Conservation (phyloP, 1,140 invertebrate genomes). For the Lasaia peninsularis region DNA sequence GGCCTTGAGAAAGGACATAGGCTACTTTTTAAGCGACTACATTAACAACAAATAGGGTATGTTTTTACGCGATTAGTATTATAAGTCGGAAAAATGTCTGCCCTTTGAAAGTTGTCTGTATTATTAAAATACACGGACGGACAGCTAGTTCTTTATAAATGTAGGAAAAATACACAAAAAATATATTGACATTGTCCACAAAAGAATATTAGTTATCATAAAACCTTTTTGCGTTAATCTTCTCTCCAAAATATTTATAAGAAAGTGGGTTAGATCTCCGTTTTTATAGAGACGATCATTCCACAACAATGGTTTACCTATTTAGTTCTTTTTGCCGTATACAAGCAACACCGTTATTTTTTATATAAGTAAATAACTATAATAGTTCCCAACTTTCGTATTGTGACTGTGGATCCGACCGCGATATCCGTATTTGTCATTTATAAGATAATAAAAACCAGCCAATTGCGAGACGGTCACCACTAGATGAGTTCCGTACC, state of each 20-base stretch:
- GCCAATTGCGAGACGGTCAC: no score
- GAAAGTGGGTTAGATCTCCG: slow-evolving; percentile 35
- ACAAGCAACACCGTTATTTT: slow-evolving; percentile 2
- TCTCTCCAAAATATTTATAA: slow-evolving; percentile 21
- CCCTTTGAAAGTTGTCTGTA: no score
- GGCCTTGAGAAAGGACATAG: no score
- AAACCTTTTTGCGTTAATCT: slow-evolving; percentile 8
- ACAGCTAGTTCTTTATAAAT: no score
- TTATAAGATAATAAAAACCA: not conserved
- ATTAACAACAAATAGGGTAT: no score
- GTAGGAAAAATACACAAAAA: not conserved
- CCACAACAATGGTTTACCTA: slow-evolving; percentile 29
- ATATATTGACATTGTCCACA: not conserved
- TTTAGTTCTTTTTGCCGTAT: slow-evolving; percentile 22
- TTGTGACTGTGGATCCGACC: not conserved
- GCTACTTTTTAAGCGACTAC: no score
- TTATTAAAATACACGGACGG: no score
- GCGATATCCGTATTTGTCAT: slow-evolving; percentile 1
- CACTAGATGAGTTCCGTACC: no score
- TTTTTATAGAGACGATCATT: slow-evolving; percentile 32
- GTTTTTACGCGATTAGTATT: no score
- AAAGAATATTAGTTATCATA: slow-evolving; percentile 6
- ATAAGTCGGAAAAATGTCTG: no score
- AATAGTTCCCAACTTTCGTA: not conserved
- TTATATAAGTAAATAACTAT: slow-evolving; percentile 4